Conservation (phyloP, 2,888 invertebrate species). For the Aleiodes testaceus region DNA sequence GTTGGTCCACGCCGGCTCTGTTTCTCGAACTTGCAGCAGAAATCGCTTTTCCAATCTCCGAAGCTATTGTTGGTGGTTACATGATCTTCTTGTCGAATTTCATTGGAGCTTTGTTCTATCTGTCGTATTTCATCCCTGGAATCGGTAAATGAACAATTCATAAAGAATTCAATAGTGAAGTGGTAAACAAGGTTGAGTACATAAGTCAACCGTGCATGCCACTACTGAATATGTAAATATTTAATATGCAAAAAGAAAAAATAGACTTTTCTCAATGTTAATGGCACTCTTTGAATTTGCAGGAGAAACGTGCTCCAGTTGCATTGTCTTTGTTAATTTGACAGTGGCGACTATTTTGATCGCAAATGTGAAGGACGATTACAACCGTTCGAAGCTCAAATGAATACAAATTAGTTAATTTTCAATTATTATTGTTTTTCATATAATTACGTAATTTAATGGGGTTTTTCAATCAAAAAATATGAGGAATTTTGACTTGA, state of each 20-base stretch:
- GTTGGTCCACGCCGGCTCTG: conserved; percentile 63
- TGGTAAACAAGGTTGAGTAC: no score
- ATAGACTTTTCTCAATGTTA: no score
- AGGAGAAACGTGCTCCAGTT: conserved; percentile 53
- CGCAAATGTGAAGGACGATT: conserved; percentile 52
- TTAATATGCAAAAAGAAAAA: no score
- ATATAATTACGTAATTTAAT: no score
- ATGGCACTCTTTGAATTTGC: not conserved
- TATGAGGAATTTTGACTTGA: no score
- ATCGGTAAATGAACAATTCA: conserved; percentile 52
- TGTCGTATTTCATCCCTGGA: conserved; percentile 54
- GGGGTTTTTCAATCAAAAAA: no score
- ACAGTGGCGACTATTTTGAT: conserved; percentile 47
- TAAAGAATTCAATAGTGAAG: not conserved
- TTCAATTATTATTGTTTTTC: no score
- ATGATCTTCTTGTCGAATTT: conserved; percentile 62
- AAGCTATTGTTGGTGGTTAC: conserved; percentile 64
- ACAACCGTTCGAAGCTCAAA: conserved; percentile 40
- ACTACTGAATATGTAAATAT: no score
- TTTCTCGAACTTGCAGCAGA: conserved; percentile 65
- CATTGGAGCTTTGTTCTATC: conserved; percentile 54
- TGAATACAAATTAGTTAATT: not conserved
- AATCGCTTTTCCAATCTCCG: conserved; percentile 64
- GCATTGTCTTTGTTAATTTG: conserved; percentile 50
- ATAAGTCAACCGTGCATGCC: no score